Conservation (phyloP, 2,113 vertebrate species). For the Okapia johnstoni region DNA sequence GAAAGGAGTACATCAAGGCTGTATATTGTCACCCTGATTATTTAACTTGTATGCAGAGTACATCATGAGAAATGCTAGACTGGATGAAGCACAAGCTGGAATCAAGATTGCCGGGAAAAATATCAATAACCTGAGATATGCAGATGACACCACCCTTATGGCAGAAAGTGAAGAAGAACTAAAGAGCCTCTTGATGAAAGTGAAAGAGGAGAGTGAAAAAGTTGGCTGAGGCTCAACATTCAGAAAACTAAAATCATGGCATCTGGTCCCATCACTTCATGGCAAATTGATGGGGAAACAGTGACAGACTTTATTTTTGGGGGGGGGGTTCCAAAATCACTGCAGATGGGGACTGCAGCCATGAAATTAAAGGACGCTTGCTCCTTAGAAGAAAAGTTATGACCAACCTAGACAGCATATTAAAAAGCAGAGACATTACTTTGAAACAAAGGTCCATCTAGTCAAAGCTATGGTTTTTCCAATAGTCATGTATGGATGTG, state of each 20-base stretch:
- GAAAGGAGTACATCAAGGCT: rapidly evolving
- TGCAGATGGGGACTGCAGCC: not conserved
- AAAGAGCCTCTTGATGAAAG: not conserved
- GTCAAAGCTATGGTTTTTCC: not conserved
- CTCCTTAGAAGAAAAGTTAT: not conserved
- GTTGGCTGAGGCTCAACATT: not conserved
- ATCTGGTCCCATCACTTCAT: not conserved
- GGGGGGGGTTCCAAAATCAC: not conserved
- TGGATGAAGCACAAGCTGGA: not conserved
- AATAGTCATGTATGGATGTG: not conserved
- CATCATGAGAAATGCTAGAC: not conserved
- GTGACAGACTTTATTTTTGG: not conserved
- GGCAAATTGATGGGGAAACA: not conserved
- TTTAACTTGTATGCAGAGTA: not conserved
- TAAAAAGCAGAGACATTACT: not conserved
- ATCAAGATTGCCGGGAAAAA: not conserved
- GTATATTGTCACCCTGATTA: not conserved
- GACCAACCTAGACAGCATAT: not conserved
- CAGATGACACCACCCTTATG: not conserved
- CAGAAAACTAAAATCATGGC: not conserved
- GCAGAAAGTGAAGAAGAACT: not conserved
- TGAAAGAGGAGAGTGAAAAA: not conserved
- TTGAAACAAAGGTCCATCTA: not conserved
- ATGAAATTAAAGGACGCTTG: not conserved
- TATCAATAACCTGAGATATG: not conserved